Evolutionary conservation across 2,888 invertebrate genomes (phyloP).

Genomic region (Cacoxenus indagator): DNA sequence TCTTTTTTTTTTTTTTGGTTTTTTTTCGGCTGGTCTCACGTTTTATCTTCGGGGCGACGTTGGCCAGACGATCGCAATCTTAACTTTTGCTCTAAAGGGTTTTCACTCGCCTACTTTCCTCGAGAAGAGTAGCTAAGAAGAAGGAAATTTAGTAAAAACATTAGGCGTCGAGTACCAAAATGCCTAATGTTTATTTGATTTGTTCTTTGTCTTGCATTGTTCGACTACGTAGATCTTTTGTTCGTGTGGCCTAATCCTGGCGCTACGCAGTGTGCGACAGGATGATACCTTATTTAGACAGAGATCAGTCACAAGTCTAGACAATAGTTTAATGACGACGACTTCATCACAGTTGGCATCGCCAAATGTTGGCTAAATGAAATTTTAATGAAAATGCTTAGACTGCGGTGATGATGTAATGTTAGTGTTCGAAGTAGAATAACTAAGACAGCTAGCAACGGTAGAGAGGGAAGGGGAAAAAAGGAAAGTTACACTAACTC

Average conservation of each 20-base stretch:
- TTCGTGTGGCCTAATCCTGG: conserved; percentile 48
- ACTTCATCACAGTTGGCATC: conserved; percentile 37
- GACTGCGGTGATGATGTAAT: conserved; percentile 8
- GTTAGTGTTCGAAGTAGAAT: neutral
- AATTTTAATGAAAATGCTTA: conserved; percentile 31
- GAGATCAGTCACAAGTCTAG: conserved; percentile 59
- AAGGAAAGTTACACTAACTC: neutral
- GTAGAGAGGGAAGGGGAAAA: neutral
- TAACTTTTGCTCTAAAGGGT: conserved; percentile 55
- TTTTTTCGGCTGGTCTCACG: neutral
- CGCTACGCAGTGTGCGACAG: conserved; percentile 44
- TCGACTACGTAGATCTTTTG: neutral
- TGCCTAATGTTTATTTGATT: conserved; percentile 59
- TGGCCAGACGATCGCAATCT: conserved; percentile 55
- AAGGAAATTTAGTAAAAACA: neutral
- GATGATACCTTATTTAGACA: conserved; percentile 60
- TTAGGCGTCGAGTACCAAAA: neutral
- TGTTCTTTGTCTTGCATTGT: conserved; percentile 45
- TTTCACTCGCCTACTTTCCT: conserved; percentile 26
- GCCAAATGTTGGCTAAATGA: conserved; percentile 33
- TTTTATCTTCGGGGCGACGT: neutral
- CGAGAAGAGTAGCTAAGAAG: conserved; percentile 9
- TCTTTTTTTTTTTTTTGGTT: neutral
- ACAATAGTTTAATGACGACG: conserved; percentile 24
- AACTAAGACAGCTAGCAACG: too few species aligned